phyloP scores from a whole-genome alignment of 1,140 invertebrate genomes.

The Gyrodactylus bullatarudis region DNA sequence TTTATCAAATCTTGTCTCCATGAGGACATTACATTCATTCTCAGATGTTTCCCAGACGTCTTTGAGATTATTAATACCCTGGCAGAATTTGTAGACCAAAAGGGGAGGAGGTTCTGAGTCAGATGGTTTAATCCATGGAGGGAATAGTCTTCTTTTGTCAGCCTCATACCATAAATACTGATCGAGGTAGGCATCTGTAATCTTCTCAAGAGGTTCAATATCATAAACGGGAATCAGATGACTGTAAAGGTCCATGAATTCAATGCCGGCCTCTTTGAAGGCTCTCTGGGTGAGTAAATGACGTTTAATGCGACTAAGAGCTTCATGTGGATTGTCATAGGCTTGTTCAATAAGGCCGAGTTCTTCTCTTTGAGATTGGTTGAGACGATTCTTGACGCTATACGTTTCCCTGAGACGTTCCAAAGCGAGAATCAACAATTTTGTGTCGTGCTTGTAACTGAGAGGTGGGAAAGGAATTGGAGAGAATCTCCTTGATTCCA shows the following conservation, averaged over 20 bases:
- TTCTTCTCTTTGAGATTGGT: slow-evolving; percentile 94
- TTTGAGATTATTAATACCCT: slow-evolving; percentile 29
- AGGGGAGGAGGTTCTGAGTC: slow-evolving; percentile 90
- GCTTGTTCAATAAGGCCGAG: slow-evolving; percentile 92
- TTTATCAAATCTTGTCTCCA: slow-evolving; percentile 91
- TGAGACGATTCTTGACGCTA: slow-evolving; percentile 56
- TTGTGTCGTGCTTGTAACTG: slow-evolving; percentile 39
- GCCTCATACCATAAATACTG: slow-evolving; percentile 99
- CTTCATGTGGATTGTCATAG: slow-evolving; percentile 97
- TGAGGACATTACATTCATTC: slow-evolving; percentile 81
- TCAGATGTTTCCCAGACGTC: slow-evolving; percentile 75
- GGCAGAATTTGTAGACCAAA: slow-evolving; percentile 95
- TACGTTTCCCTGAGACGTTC: slow-evolving; percentile 93
- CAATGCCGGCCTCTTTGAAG: slow-evolving; percentile 78
- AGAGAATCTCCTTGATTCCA: slow-evolving; percentile 79
- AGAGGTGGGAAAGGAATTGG: slow-evolving; percentile 94
- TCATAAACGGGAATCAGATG: slow-evolving; percentile 94
- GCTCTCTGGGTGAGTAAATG: slow-evolving; percentile 83
- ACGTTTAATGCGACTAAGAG: slow-evolving; percentile 86
- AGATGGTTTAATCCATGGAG: slow-evolving; percentile 91
- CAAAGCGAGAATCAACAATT: slow-evolving; percentile 68
- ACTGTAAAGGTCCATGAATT: slow-evolving; percentile 98
- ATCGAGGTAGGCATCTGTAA: slow-evolving; percentile 96
- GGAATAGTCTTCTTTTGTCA: slow-evolving; percentile 73
- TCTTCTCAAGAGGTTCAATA: slow-evolving; percentile 91